Evolutionary conservation across 1,140 invertebrate species (phyloP), one percentile per base, ranked within the genome.

Genomic region (Campoletis sonorensis): DNA sequence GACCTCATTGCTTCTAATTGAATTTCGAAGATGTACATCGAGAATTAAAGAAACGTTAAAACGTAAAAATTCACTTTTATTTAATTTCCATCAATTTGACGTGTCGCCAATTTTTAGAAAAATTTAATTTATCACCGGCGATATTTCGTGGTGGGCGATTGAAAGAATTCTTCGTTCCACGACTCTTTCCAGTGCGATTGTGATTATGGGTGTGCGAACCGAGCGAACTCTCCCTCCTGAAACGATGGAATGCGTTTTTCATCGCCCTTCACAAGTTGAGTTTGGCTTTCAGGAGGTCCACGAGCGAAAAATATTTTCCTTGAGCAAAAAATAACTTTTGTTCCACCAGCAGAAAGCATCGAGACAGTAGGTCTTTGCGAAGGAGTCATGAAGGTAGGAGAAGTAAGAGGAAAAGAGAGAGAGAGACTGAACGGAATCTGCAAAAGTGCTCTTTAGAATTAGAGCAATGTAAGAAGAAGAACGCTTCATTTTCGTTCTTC

Each of bases 401-500:
- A 54, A 73, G 73, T 61, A 79, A 83, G 80, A 85, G 72, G 30
- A 54, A 49, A 58, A 76, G 76, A 75, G 13, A 49, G 61, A 71
- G 51, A 26, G 78, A 54, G 70, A n/a, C n/a, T 58, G 64, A 78
- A 58, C 27, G 79, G 84, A 87, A 82, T 88, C 84, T 81, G 82
- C 81, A 83, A 86, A 87, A 90, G 85, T 88, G 87, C 88, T 87
- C 84, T 88, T 84, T 84, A 87, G 86, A 89, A 90, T 89, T 89
- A 86, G 88, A 90, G 86, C 87, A 87, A 83, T 23, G 54, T 51
- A 68, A 13, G 37, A 26, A 67, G 23, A 54, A 61, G n/a, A 23
- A 13, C 21, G 84, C 82, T 80, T 85, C 81, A 81, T 81, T 77
- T 81, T 81, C 82, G 70, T 79, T 67, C 49, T 81, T 79, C 84